A percentile compares a stretch with the other conserved stretches of the same genome.
Conservation (phyloP, 2,888 invertebrate genomes). For the Ariolimax columbianus region DNA sequence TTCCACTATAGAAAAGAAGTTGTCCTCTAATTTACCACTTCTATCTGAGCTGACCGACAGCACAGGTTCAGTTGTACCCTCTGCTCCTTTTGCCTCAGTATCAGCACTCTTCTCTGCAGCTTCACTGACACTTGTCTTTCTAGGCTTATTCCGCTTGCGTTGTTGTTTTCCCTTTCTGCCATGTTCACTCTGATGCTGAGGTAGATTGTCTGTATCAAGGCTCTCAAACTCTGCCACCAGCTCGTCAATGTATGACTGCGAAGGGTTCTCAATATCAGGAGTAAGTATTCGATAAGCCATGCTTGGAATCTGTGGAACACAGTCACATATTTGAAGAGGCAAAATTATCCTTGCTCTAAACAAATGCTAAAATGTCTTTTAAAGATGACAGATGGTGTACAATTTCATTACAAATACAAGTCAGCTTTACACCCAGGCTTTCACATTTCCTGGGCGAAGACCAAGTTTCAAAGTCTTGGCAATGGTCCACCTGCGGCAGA, state of each 20-base stretch:
- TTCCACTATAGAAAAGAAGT: conserved; percentile 45
- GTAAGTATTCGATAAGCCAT: conserved; percentile 74
- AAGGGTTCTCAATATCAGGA: conserved; percentile 71
- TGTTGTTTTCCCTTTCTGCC: conserved; percentile 55
- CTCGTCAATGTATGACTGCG: conserved; percentile 63
- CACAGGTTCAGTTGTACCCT: not conserved
- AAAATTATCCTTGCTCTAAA: not conserved
- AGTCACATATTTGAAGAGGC: not conserved
- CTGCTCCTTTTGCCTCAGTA: not conserved
- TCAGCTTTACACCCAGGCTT: too few relatives aligned
- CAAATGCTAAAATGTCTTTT: not conserved
- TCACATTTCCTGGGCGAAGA: too few relatives aligned
- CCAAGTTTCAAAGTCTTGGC: too few relatives aligned
- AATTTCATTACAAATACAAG: too few relatives aligned
- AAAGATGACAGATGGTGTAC: too few relatives aligned
- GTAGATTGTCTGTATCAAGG: conserved; percentile 31
- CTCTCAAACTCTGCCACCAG: conserved; percentile 58
- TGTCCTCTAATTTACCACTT: conserved; percentile 65
- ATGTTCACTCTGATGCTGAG: not conserved
- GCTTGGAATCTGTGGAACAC: conserved; percentile 65
- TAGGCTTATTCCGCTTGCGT: conserved; percentile 5
- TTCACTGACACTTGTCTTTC: conserved; percentile 61
- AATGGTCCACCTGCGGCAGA: too few relatives aligned
- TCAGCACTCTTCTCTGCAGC: conserved; percentile 4
- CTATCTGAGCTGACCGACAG: conserved; percentile 68